Conservation (phyloP, 2,113 vertebrate species). For the Hydrochoerus hydrochaeris region DNA sequence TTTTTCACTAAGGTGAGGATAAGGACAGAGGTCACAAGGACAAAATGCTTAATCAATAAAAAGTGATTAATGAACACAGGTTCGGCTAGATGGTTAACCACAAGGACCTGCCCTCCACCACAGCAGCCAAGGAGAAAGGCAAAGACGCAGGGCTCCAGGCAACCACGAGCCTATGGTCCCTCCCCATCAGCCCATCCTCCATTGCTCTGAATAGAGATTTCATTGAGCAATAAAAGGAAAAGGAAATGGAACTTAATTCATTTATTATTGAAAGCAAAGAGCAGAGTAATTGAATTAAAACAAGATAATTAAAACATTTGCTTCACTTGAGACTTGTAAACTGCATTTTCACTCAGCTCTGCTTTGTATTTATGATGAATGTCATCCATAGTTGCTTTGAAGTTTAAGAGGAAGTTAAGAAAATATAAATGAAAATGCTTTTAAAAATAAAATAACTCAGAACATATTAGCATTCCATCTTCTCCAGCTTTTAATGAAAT, state of each 20-base stretch:
- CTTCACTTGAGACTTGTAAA: slow-evolving; percentile 22
- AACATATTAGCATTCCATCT: background rate
- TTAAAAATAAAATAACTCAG: slow-evolving; percentile 1
- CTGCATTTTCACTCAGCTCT: background rate
- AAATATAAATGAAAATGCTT: slow-evolving; percentile 13
- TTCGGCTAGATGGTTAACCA: too few relatives aligned
- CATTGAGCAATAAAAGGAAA: background rate
- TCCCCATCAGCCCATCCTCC: background rate
- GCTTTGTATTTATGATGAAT: slow-evolving; percentile 26
- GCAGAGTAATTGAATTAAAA: slow-evolving; percentile 31
- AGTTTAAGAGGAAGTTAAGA: slow-evolving; percentile 16
- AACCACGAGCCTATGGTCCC: rapidly evolving
- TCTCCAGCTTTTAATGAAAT: background rate
- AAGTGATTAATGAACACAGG: background rate
- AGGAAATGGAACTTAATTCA: slow-evolving; percentile 37
- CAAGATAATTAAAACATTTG: slow-evolving; percentile 20
- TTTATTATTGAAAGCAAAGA: slow-evolving; percentile 23
- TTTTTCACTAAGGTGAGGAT: background rate
- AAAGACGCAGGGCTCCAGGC: rapidly evolving
- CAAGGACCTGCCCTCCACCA: too few relatives aligned
- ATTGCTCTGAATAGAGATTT: background rate
- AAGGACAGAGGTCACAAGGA: background rate
- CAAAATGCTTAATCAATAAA: background rate
- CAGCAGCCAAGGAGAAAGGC: background rate
- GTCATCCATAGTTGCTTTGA: slow-evolving; percentile 2